Base-by-base conservation (phyloP, 64 coral and sea anemone species). In the Anthopleura sola region DNA sequence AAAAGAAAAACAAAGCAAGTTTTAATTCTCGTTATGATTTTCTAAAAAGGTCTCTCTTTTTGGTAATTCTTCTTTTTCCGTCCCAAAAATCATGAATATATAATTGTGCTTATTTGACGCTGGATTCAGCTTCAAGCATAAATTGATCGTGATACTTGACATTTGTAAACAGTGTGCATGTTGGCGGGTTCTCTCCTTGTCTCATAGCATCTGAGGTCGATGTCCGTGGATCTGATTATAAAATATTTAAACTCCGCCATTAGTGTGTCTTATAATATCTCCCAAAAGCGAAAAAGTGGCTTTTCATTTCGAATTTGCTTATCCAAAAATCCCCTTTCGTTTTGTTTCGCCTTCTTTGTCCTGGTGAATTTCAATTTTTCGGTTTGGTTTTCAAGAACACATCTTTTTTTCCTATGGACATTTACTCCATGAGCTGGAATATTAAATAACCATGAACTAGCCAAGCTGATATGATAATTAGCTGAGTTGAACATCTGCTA, bases 381-480 rank as follows among this genome's bases (percentile, higher is more conserved):
- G 21, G 6, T 5, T 62, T 62, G 19, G 24, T 62, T n/a, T 26
- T n/a, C 5, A 24, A 26, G 21, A 24, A 14, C 50, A 53, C 7
- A 53, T 53, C 50, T 3, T 53, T 53, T 53, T 53, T 53, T 53
- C 50, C 83, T 55, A 74, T 83, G 47, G 54, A 71, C 60, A 54
- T 89, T 89, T 82, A 55, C 55, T 3, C 29, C 66, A 10, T 38
- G 40, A 53, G 37, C 81, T 37, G 68, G 78, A 75, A 89, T 83
- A 81, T 83, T 83, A 74, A 88, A 88, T 88, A 83, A 83, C 57
- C 87, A 83, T 89, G 78, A 89, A 62, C 58, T 26, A 53, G 50
- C 50, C 50, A 53, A 51, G 77, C 46, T 69, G 36, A 37, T 89
- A 89, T 89, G 87, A 71, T 89, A 89, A 89, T 89, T 83, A 89